Evolutionary conservation across 2,888 invertebrate genomes (phyloP).

Genomic region (Pilophorus perplexus): DNA sequence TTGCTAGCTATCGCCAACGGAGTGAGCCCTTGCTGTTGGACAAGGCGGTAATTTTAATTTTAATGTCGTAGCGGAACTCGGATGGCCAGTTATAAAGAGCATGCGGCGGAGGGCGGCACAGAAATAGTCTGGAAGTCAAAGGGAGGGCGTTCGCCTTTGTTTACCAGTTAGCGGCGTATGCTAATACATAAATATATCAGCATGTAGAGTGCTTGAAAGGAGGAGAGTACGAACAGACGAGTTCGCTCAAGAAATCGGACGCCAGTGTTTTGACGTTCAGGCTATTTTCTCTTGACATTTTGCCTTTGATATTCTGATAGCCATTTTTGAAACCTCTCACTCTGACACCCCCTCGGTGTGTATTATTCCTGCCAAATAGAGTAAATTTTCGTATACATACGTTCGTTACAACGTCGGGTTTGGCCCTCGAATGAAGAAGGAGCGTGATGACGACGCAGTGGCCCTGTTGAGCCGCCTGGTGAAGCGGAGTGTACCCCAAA

Average conservation of each 20-base stretch:
- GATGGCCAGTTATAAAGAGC: conserved; percentile 1
- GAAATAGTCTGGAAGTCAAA: conserved; percentile 23
- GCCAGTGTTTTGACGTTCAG: too few species aligned
- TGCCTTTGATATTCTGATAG: too few species aligned
- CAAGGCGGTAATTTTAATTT: background rate
- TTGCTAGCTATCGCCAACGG: conserved; percentile 94
- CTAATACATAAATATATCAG: too few species aligned
- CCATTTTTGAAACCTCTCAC: too few species aligned
- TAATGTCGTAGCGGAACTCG: background rate
- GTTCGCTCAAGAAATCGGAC: too few species aligned
- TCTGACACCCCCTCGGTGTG: too few species aligned
- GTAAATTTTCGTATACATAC: conserved; percentile 71
- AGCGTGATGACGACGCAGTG: conserved; percentile 92
- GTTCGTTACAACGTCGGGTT: conserved; percentile 90
- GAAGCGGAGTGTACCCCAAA: conserved; percentile 89
- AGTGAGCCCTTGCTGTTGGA: conserved; percentile 87
- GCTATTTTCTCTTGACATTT: too few species aligned
- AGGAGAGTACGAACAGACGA: too few species aligned
- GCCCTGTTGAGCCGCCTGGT: conserved; percentile 98
- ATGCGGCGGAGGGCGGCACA: conserved; percentile 2
- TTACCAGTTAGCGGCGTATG: conserved; percentile 5
- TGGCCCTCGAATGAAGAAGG: conserved; percentile 86
- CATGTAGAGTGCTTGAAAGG: too few species aligned
- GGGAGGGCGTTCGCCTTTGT: conserved; percentile 23
- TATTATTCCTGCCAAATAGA: too few species aligned